These are phyloP conservation scores for Illadopsis cleaveri DNA, from an alignment of 2,113 vertebrate genomes.

Conservation along the genomic window DNA sequence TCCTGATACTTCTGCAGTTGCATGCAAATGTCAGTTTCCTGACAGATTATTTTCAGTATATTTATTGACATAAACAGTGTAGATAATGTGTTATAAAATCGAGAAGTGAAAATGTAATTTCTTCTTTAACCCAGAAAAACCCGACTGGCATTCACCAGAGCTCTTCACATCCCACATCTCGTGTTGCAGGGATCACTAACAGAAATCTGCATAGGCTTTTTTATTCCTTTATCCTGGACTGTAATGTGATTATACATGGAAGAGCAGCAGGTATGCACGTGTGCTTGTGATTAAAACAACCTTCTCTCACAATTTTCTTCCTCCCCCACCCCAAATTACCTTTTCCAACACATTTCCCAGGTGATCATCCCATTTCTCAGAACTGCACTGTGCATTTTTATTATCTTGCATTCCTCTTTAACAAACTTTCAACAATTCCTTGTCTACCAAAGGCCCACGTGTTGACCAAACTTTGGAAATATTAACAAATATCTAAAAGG, in stretches of 20 bases:
- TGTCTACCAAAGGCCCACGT: not conserved
- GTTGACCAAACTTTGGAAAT: not conserved
- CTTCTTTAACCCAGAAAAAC: not conserved
- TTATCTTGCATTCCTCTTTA: not conserved
- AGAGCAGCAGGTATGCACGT: not conserved
- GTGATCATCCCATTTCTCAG: not conserved
- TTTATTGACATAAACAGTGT: not conserved
- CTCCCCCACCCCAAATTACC: not conserved
- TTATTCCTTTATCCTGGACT: not conserved
- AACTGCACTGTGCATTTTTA: not conserved
- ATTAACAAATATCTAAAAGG: not conserved
- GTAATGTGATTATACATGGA: not conserved
- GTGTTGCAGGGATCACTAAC: not conserved
- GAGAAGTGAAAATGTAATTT: not conserved
- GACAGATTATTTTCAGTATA: not conserved
- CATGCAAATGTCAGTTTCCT: not conserved
- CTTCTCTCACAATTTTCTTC: not conserved
- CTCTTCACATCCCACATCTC: not conserved
- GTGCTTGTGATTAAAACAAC: not conserved
- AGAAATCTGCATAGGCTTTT: conserved; percentile 1
- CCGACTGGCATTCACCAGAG: not conserved
- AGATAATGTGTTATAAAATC: not conserved
- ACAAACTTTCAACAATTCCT: not conserved
- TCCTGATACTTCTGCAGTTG: not conserved
- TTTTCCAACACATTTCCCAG: not conserved